Evolutionary conservation across 2,113 vertebrate species (phyloP).

Genomic region (Pteropus alecto): DNA sequence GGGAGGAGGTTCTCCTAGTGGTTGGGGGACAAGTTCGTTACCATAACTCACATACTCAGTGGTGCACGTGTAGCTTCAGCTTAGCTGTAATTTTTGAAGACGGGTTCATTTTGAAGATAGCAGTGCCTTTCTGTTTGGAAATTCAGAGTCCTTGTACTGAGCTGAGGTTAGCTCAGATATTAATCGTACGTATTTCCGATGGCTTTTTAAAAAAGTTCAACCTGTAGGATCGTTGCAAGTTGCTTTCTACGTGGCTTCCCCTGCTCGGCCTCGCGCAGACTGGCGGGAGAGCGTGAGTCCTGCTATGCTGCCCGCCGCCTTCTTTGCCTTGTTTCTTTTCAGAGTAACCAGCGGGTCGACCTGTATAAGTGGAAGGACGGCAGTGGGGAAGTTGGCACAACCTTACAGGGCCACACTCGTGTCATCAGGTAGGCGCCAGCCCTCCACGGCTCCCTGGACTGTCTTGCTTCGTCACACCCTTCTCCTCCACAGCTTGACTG

Average conservation of each 20-base stretch:
- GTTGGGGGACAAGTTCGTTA: background rate
- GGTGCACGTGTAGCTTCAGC: background rate
- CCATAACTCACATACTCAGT: background rate
- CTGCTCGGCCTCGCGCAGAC: background rate
- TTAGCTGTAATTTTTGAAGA: background rate
- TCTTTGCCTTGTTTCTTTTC: conserved; percentile 59
- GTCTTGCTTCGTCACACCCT: background rate
- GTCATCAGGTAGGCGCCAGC: conserved; percentile 92
- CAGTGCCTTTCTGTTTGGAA: background rate
- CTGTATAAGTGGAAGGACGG: conserved; percentile 96
- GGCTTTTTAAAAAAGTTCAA: background rate
- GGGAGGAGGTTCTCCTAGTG: background rate
- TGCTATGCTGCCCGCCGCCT: background rate
- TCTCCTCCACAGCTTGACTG: background rate
- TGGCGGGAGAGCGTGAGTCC: background rate
- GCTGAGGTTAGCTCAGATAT: background rate
- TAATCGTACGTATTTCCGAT: background rate
- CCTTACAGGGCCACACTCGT: conserved; percentile 96
- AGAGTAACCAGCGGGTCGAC: conserved; percentile 98
- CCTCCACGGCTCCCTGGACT: background rate
- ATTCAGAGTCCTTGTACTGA: background rate
- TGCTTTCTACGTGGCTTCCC: background rate
- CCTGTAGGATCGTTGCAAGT: background rate
- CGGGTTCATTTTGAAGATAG: background rate
- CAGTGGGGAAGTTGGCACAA: conserved; percentile 90